Conservation (phyloP, 2,888 invertebrate species). For the Nebria salina region DNA sequence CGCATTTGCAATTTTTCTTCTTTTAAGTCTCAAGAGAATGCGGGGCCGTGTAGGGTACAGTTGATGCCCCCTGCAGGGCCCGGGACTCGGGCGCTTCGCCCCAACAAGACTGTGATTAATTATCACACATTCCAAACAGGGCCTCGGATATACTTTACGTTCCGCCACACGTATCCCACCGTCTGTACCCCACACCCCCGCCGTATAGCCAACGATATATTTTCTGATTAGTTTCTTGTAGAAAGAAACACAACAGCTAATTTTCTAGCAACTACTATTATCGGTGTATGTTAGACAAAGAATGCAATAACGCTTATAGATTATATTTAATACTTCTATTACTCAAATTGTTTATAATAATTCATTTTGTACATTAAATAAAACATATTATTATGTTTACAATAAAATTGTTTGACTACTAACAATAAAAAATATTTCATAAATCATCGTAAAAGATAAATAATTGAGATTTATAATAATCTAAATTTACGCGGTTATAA, state of each 20-base stretch:
- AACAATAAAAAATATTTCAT: no score
- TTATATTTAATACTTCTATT: no score
- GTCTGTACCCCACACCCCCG: neutral
- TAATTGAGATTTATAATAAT: no score
- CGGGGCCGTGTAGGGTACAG: neutral
- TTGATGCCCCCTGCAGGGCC: conserved; percentile 51
- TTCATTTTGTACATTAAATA: no score
- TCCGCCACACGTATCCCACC: conserved; percentile 1
- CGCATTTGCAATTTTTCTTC: conserved; percentile 13
- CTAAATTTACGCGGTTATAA: no score
- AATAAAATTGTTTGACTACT: no score
- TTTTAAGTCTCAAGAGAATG: neutral
- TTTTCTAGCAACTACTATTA: neutral
- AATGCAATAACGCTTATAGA: neutral
- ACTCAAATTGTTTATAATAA: no score
- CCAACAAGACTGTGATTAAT: conserved; percentile 59
- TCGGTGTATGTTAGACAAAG: neutral
- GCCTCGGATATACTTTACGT: conserved; percentile 4
- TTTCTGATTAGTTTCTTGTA: neutral
- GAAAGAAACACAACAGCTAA: neutral
- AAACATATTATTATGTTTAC: no score
- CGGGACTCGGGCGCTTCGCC: conserved; percentile 39
- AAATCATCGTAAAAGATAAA: no score
- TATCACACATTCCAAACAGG: conserved; percentile 55
- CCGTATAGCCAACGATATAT: neutral